Percentiles rank a stretch among this genome's conserved stretches.
These are phyloP conservation scores for Pygoscelis antarcticus DNA, from an alignment of 2,113 vertebrate species.

Conservation along the genomic window DNA sequence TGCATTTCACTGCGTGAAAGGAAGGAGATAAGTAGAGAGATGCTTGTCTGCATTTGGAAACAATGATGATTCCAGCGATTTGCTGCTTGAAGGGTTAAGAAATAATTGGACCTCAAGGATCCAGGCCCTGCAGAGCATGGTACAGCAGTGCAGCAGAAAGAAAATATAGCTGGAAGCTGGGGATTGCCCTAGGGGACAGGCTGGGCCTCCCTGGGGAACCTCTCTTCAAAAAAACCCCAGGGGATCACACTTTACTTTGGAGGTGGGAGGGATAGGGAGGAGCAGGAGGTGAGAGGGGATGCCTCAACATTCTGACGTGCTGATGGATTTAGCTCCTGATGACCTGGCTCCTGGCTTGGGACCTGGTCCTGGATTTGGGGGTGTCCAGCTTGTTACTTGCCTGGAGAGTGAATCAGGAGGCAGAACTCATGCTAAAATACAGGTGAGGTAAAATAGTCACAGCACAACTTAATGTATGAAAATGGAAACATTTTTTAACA, in stretches of 20 bases:
- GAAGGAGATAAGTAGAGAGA: background rate
- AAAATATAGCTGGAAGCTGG: background rate
- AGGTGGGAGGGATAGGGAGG: background rate
- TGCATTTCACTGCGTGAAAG: conserved; percentile 22
- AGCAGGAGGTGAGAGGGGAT: background rate
- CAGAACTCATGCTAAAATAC: background rate
- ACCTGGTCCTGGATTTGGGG: background rate
- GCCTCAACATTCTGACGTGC: accelerated
- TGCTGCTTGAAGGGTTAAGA: conserved; percentile 24
- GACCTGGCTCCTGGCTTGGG: background rate
- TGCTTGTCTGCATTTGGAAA: conserved; percentile 19
- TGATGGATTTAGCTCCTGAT: background rate
- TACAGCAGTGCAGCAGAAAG: background rate
- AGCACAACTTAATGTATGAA: background rate
- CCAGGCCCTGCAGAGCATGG: background rate
- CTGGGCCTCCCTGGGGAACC: background rate
- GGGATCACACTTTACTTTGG: background rate
- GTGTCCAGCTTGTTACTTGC: background rate
- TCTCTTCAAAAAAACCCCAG: background rate
- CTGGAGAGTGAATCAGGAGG: background rate
- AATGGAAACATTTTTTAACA: background rate
- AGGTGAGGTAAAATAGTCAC: background rate
- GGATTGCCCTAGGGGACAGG: background rate
- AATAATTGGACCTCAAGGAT: background rate
- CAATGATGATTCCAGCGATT: background rate